Conservation (phyloP, 2,888 invertebrate species). For the Protonemura montana region DNA sequence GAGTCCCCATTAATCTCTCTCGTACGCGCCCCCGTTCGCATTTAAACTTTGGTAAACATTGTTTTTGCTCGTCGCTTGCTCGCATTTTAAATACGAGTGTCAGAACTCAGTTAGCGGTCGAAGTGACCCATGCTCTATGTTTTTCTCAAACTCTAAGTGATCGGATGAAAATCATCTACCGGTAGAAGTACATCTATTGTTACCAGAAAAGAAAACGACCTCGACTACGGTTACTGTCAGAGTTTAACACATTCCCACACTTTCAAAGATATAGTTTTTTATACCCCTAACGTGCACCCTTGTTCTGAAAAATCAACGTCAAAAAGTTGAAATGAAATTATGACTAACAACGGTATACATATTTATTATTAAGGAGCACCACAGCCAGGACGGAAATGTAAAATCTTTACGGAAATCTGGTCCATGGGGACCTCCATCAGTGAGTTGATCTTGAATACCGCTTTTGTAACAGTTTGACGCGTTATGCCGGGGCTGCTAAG, state of each 20-base stretch:
- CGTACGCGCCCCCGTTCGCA: neutral
- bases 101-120: neutral
- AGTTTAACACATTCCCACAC: neutral
- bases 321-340: neutral
- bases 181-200: neutral
- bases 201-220: neutral
- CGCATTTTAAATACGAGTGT: neutral
- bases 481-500: neutral
- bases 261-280: neutral
- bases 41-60: neutral
- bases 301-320: neutral
- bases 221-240: no score
- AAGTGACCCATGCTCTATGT: no score
- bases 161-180: neutral
- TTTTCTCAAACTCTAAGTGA: neutral
- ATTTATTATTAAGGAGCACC: neutral
- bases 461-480: neutral
- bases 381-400: neutral
- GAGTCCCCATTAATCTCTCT: constrained; percentile 25
- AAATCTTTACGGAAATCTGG: neutral
- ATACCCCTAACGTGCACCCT: neutral
- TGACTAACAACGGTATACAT: neutral
- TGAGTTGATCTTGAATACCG: neutral
- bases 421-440: neutral
- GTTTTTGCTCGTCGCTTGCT: neutral